Conservation (phyloP, 1,140 invertebrate genomes). For the Cyphomyrmex costatus region DNA sequence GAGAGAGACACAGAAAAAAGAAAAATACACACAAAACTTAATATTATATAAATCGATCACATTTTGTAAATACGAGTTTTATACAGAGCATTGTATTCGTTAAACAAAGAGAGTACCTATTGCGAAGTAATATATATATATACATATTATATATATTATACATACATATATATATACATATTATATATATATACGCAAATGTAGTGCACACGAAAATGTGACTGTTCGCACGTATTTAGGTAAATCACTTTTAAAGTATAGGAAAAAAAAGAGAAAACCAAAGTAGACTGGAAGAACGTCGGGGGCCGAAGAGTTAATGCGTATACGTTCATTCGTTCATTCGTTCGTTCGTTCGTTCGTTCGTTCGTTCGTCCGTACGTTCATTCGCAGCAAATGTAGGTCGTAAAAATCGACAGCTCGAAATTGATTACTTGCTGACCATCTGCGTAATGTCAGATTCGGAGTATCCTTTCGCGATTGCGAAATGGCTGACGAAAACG, state of each 20-base stretch:
- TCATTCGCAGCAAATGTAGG: slow-evolving; percentile 18
- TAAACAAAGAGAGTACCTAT: slow-evolving; percentile 80
- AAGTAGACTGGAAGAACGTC: slow-evolving; percentile 74
- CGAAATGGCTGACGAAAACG: background rate
- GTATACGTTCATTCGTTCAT: slow-evolving; percentile 66
- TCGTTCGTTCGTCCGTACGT: slow-evolving; percentile 51
- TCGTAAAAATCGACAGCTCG: slow-evolving; percentile 3
- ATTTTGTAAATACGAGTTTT: slow-evolving; percentile 86
- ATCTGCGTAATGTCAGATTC: slow-evolving; percentile 17
- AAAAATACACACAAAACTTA: slow-evolving; percentile 64
- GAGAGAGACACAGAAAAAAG: too few species aligned
- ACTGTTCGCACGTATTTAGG: slow-evolving; percentile 78
- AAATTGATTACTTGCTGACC: slow-evolving; percentile 32
- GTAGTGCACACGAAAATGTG: slow-evolving; percentile 77
- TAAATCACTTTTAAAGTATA: slow-evolving; percentile 82
- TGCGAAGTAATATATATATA: slow-evolving; percentile 79
- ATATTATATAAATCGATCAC: slow-evolving; percentile 81
- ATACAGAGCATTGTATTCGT: slow-evolving; percentile 86
- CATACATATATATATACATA: slow-evolving; percentile 60
- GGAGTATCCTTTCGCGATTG: slow-evolving; percentile 22
- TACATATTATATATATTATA: slow-evolving; percentile 74
- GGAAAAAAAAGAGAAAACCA: slow-evolving; percentile 68
- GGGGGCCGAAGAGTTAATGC: slow-evolving; percentile 54
- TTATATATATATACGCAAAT: slow-evolving; percentile 79
- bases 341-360: slow-evolving; percentile 48